Base-by-base conservation (phyloP, 1,140 invertebrate species). In the Dreissena polymorpha region DNA sequence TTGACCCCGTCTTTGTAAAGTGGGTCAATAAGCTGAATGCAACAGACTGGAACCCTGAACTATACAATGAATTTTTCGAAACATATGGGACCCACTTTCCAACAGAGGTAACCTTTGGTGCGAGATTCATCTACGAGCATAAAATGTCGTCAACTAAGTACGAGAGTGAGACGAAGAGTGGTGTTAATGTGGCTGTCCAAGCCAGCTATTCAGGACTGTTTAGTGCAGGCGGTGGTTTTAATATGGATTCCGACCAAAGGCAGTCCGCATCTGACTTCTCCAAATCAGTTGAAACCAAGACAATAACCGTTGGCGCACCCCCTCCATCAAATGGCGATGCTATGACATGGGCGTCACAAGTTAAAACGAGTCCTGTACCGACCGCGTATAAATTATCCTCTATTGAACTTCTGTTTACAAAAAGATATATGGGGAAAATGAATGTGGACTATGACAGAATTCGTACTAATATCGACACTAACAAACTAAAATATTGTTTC, bases 41-140 rank as follows among this genome's bases (percentile, higher is more conserved):
- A 49, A 18, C 55, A 16, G n/a, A 39, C 10, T 21, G 10, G 6
- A 25, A 55, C 53, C 0, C 13, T 27, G 50, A 72, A n/a, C 12
- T 64, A 10, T 84, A 72, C 23, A 67, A 72, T 13, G 51, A 60
- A 23, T 84, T 84, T 57, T 73, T 84, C 49, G 51, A 77, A 21
- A 29, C 14, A 16, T 84, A 70, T 57, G 82, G 82, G 16, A 84
- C 82, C 10, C 82, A 84, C 67, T 84, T 65, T 73, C 21, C 51
- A 13, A 73, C 74, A 3, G 63, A 72, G 27, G 50, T 64, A 12
- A 78, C 74, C 7, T 84, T 72, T 60, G 82, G 82, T 0, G 82
- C 82, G 13, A 65, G 53, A 39, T 78, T 65, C 53, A 78, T 69
- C 10, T 65, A 73, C n/a, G 69, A 84, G 64, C 18, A 72, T 49